Percentiles rank a stretch among this genome's conserved stretches.
phyloP scores from a whole-genome alignment of 2,888 invertebrate genomes.

The Tipula helvola region DNA sequence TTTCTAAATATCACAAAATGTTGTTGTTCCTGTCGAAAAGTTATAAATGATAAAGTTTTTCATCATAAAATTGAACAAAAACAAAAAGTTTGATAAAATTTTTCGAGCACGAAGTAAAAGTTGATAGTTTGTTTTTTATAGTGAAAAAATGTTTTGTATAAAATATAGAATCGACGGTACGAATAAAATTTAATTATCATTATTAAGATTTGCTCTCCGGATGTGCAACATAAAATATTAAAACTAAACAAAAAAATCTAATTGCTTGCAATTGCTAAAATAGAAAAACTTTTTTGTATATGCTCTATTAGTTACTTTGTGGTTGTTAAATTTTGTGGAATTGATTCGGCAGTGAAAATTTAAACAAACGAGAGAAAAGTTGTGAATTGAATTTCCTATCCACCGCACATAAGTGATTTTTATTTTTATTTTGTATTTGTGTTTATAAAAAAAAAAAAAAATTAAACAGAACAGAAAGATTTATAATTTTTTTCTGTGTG shows the following conservation, averaged over 20 bases:
- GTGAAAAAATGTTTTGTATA: not conserved
- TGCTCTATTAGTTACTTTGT: not conserved
- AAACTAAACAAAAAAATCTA: not conserved
- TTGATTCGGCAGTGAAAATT: not conserved
- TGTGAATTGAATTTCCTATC: not conserved
- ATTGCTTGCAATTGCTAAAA: not conserved
- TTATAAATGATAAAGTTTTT: not conserved
- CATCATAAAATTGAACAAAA: not conserved
- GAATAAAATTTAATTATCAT: not conserved
- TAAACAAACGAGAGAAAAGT: not conserved
- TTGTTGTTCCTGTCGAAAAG: not conserved
- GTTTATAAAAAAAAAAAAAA: not conserved
- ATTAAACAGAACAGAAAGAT: too few relatives aligned
- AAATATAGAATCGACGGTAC: not conserved
- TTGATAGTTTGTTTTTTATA: not conserved
- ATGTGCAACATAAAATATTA: not conserved
- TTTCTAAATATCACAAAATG: not conserved
- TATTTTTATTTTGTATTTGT: not conserved
- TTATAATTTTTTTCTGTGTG: not conserved
- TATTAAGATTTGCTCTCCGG: not conserved
- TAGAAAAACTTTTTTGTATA: not conserved
- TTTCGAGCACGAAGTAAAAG: not conserved
- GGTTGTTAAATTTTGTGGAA: not conserved
- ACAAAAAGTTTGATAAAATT: not conserved
- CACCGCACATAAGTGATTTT: not conserved